Evolutionary conservation across 2,797 vertebrate genomes (phyloP), one percentile per base, ranked within the genome.

Genomic region (Chaetodon trifasciatus): DNA sequence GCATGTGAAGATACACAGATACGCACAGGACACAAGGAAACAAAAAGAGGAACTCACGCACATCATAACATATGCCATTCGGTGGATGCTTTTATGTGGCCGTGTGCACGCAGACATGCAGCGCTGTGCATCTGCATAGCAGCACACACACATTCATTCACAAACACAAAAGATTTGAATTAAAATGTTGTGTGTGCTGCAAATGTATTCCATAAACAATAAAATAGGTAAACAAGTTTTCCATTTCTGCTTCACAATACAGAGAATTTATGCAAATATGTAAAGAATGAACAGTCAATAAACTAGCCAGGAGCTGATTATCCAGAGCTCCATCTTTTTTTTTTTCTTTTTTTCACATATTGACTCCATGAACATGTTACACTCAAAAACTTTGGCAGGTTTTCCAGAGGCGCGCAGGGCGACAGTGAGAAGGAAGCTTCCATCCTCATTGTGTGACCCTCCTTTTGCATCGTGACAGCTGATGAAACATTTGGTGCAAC

Each of bases 401-500:
- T 79, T 28, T 71, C 70, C 39, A 10, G 53, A 86, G 64, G 44
- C 63, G 70, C 10, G 73, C 74, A 11, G 66, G 46, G 71, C 73
- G 55, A 78, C 42, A 24, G 19, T 13, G 76, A 85, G 71, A 82
- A 88, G 78, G 72, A 85, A 76, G 82, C 60, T 56, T 74, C 62
- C 49, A 4, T 58, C 70, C 83, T 76, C 65, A 72, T 80, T 68
- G 79, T 80, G 79, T 70, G 80, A 88, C 85, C 78, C 75, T 90
- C 77, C 64, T 79, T 86, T 89, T 56, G 39, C 75, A 2, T 79
- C 21, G 39, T 83, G 86, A 90, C 92, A 94, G 92, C 89, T 91
- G 91, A 93, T 58, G 84, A 90, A 93, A 90, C 90, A 92, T 92
- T 93, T 91, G 88, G 86, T 82, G 79, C 83, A 89, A 93, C 86